Base-by-base conservation (phyloP, 2,888 invertebrate genomes). In the Bhutanitis thaidina region DNA sequence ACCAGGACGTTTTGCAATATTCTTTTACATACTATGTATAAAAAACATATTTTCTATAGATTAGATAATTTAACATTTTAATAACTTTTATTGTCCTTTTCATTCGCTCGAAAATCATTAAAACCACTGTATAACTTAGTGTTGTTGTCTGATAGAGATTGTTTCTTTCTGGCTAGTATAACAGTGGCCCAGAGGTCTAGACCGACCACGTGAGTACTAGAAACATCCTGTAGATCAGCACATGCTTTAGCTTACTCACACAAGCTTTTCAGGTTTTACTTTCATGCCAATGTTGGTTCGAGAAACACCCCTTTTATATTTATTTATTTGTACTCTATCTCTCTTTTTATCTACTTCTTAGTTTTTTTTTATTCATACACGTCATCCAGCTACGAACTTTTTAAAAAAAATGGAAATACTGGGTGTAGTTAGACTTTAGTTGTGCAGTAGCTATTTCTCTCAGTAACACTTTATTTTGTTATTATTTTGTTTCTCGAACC, bases 181-280 rank as follows among this genome's bases (percentile, higher is more conserved):
- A 87, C 90, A 67, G 88, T 88, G 80, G 90, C 90, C 72, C 90
- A 88, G 86, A 77, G 89, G 62, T 90, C 90, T 85, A 88, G 90
- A 73, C 90, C 90, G 44, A 90, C 90, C 55, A 90, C 90, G 90
- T 90, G 72, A 90, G 90, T 90, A 87, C 62, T 60, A 57, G 64
- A 49, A 52, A 30, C 46, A 53, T 49, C 43, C 56, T 16, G 59
- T 62, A 65, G 66, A 60, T 34, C 37, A 27, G 61, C 69, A 69
- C 69, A 39, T 37, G 64, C 66, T 67, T 59, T 30, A 43, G 67
- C 67, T 65, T 60, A 12, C 20, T 37, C 56, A 60, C 69, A 64
- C 62, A 12, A 37, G 53, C 54, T 55, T 56, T 3, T 38, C 46
- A 32, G 15, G 37, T 34, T 44, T 44, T 49, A 32, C 34, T 43